Conservation (phyloP, 2,797 vertebrate species). For the Poliocrania exsul region DNA sequence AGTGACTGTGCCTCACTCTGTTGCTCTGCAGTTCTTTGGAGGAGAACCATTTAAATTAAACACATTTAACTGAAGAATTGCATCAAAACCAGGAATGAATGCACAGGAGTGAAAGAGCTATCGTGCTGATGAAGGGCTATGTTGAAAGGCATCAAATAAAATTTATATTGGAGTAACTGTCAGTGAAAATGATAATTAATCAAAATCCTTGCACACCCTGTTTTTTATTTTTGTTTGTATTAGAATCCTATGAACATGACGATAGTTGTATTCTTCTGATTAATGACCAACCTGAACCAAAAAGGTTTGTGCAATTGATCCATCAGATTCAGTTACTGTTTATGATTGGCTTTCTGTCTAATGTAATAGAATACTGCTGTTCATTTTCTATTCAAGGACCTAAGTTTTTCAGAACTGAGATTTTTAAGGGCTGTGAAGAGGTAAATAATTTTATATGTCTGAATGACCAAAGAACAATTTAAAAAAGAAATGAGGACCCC, state of each 20-base stretch:
- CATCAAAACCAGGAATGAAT: not conserved
- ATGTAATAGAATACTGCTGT: not conserved
- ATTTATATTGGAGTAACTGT: constrained; percentile 41
- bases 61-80: not conserved
- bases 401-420: not conserved
- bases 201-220: not conserved
- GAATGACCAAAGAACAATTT: not conserved
- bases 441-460: not conserved
- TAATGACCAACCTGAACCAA: not conserved
- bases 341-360: not conserved
- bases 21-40: not conserved
- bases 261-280: not conserved
- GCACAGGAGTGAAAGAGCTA: not conserved
- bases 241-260: constrained; percentile 41
- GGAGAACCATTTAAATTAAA: not conserved
- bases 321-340: not conserved
- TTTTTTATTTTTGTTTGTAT: constrained; percentile 2
- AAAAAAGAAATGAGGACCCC: fast-evolving
- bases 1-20: not conserved
- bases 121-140: not conserved
- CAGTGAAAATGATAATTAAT: constrained; percentile 52
- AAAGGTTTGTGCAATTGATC: not conserved
- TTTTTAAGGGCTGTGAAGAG: not conserved
- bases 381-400: not conserved
- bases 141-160: constrained; percentile 19